phyloP scores from a whole-genome alignment of 2,888 invertebrate genomes.

The Lingula anatina region DNA sequence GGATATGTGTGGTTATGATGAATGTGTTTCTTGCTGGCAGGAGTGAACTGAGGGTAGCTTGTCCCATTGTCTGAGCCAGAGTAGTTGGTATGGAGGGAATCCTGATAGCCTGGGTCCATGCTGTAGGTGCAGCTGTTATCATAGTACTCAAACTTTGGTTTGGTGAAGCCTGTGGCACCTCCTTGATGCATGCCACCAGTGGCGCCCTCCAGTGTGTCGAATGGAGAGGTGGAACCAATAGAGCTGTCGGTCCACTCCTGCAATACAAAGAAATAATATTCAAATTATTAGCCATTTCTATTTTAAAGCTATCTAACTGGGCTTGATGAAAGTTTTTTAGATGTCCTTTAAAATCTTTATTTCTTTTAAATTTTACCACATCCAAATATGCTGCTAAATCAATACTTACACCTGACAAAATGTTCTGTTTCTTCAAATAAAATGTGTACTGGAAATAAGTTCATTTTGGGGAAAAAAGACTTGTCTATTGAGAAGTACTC shows the following conservation, averaged over 20 bases:
- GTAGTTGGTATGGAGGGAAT: conserved; percentile 21
- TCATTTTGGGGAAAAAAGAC: no score
- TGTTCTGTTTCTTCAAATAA: no score
- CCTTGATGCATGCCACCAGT: conserved; percentile 34
- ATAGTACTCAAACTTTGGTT: conserved; percentile 23
- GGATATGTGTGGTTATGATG: conserved; percentile 48
- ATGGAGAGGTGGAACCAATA: conserved; percentile 20
- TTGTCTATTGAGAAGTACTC: no score
- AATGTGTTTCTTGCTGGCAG: conserved; percentile 20
- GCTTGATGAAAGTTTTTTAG: no score
- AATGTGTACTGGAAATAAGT: no score
- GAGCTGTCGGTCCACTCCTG: conserved; percentile 34
- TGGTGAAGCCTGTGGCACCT: conserved; percentile 16
- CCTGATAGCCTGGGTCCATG: conserved; percentile 8
- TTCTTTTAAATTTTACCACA: no score
- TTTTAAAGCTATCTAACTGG: no score
- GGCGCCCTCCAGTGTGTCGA: conserved; percentile 44
- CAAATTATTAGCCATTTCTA: no score
- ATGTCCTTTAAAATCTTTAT: no score
- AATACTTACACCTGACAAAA: no score
- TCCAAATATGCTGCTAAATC: no score
- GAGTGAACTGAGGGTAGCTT: conserved; percentile 15
- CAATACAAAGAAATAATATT: conserved; percentile 8
- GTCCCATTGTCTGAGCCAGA: conserved; percentile 38
- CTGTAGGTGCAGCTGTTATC: conserved; percentile 24